phyloP scores from a whole-genome alignment of 35 echinoderm and acorn worm genomes.

The Ophioderma brevispina region DNA sequence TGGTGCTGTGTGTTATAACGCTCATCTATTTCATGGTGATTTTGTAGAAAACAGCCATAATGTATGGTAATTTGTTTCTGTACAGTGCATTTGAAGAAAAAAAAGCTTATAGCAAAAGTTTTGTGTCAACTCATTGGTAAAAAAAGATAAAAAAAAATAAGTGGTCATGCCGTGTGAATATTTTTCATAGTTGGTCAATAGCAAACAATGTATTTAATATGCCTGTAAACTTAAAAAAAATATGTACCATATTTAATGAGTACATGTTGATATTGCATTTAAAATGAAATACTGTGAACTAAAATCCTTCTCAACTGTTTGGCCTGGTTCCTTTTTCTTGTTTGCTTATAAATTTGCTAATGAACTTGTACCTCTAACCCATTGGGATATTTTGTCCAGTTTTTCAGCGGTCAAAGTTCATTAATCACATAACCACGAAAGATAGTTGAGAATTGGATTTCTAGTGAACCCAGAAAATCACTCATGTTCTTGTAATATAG shows the following conservation, averaged over 20 bases:
- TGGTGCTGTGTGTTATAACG: conserved; percentile 8
- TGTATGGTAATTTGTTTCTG: neutral
- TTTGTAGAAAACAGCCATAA: neutral
- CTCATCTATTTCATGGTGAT: neutral
- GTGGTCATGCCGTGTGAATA: neutral
- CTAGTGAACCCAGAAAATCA: neutral
- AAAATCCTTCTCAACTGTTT: neutral
- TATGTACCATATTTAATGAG: conserved; percentile 1
- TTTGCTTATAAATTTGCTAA: neutral
- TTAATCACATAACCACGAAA: neutral
- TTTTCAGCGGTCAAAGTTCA: neutral
- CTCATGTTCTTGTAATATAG: conserved; percentile 7
- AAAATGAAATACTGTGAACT: neutral
- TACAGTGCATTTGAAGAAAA: conserved; percentile 10
- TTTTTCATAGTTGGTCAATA: conserved; percentile 14
- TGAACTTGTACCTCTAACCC: neutral
- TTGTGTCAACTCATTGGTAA: neutral
- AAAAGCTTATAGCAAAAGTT: conserved; percentile 8
- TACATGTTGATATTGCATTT: conserved; percentile 1
- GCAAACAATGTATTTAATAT: conserved; percentile 4
- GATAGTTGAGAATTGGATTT: neutral
- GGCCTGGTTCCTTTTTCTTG: neutral
- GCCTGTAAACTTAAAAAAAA: conserved; percentile 2
- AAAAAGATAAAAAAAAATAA: neutral
- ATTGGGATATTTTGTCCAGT: neutral